Evolutionary conservation across 1,140 invertebrate genomes (phyloP).

Genomic region (Drosophila kurseongensis): DNA sequence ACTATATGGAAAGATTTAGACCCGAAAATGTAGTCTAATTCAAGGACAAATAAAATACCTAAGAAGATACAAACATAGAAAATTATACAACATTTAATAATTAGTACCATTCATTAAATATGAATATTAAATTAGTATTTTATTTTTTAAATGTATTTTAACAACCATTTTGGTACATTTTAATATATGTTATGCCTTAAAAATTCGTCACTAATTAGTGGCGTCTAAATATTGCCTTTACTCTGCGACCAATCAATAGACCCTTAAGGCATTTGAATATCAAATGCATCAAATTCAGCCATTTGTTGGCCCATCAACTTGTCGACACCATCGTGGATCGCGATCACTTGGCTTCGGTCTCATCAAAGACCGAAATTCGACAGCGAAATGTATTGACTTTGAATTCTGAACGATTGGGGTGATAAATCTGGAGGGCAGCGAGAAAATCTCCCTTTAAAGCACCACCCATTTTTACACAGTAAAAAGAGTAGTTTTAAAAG

Average conservation of each 20-base stretch:
- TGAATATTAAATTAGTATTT: too few relatives aligned
- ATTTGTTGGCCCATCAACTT: constrained; percentile 56
- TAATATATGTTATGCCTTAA: background rate
- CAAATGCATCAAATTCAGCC: constrained; percentile 57
- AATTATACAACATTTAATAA: background rate
- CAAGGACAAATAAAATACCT: too few relatives aligned
- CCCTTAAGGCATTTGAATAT: constrained; percentile 4
- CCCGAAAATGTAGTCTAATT: background rate
- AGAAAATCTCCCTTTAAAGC: constrained; percentile 63
- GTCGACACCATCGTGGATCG: constrained; percentile 29
- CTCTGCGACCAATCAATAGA: background rate
- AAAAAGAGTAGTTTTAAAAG: background rate
- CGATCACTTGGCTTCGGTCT: constrained; percentile 27
- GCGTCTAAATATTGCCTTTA: background rate
- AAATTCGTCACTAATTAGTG: background rate
- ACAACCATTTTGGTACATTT: too few relatives aligned
- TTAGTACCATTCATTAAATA: too few relatives aligned
- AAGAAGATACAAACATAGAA: too few relatives aligned
- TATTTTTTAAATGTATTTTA: too few relatives aligned
- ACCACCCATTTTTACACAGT: background rate
- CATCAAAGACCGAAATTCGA: constrained; percentile 52
- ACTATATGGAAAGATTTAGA: background rate
- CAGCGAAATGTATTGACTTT: constrained; percentile 65
- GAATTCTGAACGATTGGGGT: constrained; percentile 66
- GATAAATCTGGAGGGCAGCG: constrained; percentile 58